Evolutionary conservation across 64 coral and sea anemone species (phyloP).

Genomic region (Actinia tenebrosa): DNA sequence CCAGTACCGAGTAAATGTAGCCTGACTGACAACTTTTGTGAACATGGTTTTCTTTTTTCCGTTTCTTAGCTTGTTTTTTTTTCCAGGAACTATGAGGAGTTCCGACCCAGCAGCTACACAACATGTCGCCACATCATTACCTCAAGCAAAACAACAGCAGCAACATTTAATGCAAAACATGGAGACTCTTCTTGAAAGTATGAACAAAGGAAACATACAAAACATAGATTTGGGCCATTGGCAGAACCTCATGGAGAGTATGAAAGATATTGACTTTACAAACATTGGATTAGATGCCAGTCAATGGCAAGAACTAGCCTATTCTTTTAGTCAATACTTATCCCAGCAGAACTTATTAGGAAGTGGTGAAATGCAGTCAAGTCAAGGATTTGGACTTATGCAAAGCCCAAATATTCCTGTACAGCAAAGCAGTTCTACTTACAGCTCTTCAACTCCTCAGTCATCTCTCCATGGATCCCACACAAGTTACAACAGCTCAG

Average conservation of each 20-base stretch:
- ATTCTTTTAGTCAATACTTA: slow-evolving; percentile 91
- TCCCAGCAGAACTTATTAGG: slow-evolving; percentile 44
- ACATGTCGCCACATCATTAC: slow-evolving; percentile 14
- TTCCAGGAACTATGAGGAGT: neutral
- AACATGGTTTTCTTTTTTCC: neutral
- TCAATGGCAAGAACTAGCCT: slow-evolving; percentile 94
- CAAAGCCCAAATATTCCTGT: slow-evolving; percentile 12
- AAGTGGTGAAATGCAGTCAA: slow-evolving; percentile 16
- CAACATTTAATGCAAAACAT: slow-evolving; percentile 79
- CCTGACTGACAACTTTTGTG: no score
- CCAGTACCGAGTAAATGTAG: no score
- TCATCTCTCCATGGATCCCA: slow-evolving; percentile 68
- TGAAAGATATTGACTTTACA: slow-evolving; percentile 79
- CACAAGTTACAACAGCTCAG: slow-evolving; percentile 64
- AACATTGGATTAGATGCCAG: slow-evolving; percentile 66
- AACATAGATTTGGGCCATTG: slow-evolving; percentile 80
- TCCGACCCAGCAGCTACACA: neutral
- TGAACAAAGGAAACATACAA: slow-evolving; percentile 84
- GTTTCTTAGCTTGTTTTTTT: neutral
- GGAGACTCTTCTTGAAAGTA: slow-evolving; percentile 87
- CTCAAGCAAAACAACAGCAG: slow-evolving; percentile 42
- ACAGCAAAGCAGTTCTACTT: slow-evolving; percentile 3
- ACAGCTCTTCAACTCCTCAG: slow-evolving; percentile 41
- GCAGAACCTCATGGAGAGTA: slow-evolving; percentile 91
- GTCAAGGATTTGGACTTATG: slow-evolving; percentile 25